Evolutionary conservation across 2,888 invertebrate species (phyloP), one percentile per base, ranked within the genome.

Genomic region (Macrophya alboannulata): DNA sequence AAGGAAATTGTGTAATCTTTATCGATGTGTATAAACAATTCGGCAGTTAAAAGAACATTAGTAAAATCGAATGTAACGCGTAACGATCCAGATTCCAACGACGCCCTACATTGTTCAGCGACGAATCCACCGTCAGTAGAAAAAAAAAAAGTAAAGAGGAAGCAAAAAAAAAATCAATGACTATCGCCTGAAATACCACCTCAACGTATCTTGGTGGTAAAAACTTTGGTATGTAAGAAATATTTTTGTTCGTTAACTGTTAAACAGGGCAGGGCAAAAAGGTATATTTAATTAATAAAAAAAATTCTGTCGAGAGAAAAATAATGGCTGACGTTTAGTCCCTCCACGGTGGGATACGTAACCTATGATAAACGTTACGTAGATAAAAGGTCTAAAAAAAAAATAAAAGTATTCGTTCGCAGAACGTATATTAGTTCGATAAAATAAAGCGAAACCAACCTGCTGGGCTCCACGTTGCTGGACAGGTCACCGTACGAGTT

Each of bases 401-500:
- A 9, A 43, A 43, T 51, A 0, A 1, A 17, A 17, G 0, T 4
- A 51, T 17, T 51, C 51, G 51, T 17, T 51, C n/a, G 17, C 6
- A 1, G 17, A n/a, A n/a, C 6, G 5, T 17, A 31, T 31, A 31
- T 31, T 51, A 6, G 51, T 48, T 21, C 1, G 62, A 25, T 5
- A 8, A 62, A 62, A 62, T 0, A 37, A 37, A 68, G 8, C 4
- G 10, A 71, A 55, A 79, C 79, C n/a, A 59, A 79, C 79, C 79
- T 79, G 79, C 79, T 79, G n/a, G 59, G 17, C 40, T 79, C 79
- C 79, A 62, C 79, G 62, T 62, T 79, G 79, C 15, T 79, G 48
- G 79, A 79, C 40, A 79, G n/a, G 9, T 79, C 79, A 12, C 79
- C 79, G 79, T 79, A 79, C 15, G 79, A 79, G 59, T 79, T 79